Conservation (phyloP, 2,888 invertebrate species). For the Odontocerum albicorne region DNA sequence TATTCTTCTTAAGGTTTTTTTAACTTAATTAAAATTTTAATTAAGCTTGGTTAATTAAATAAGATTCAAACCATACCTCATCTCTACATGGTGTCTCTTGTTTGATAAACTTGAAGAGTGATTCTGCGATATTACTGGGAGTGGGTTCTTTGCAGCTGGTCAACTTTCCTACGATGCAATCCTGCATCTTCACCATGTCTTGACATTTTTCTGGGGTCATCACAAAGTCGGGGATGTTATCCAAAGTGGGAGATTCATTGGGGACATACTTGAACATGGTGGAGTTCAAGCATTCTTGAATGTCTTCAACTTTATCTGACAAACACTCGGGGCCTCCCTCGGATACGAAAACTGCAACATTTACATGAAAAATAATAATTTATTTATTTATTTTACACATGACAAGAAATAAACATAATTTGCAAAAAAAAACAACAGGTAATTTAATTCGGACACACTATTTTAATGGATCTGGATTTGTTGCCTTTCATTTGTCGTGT, state of each 20-base stretch:
- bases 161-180: conserved; percentile 62
- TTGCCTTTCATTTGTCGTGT: too few species aligned
- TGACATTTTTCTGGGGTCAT: conserved; percentile 58
- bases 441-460: too few species aligned
- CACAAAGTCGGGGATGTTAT: conserved; percentile 59
- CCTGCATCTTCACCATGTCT: conserved; percentile 57
- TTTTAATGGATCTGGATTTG: too few species aligned
- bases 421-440: too few species aligned
- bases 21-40: background rate
- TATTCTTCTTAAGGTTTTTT: background rate
- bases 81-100: conserved; percentile 64
- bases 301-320: conserved; percentile 57
- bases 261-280: conserved; percentile 59
- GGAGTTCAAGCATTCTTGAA: conserved; percentile 65
- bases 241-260: conserved; percentile 48
- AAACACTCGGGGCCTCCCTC: conserved; percentile 81
- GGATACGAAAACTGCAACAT: conserved; percentile 71
- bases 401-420: too few species aligned
- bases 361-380: conserved; percentile 22
- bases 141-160: conserved; percentile 73
- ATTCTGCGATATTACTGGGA: conserved; percentile 77
- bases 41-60: background rate
- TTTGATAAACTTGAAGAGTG: conserved; percentile 71
- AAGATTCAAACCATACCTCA: too few species aligned
- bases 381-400: too few species aligned